Evolutionary conservation across 2,797 vertebrate genomes (phyloP).

Genomic region (Hemibagrus guttatus): DNA sequence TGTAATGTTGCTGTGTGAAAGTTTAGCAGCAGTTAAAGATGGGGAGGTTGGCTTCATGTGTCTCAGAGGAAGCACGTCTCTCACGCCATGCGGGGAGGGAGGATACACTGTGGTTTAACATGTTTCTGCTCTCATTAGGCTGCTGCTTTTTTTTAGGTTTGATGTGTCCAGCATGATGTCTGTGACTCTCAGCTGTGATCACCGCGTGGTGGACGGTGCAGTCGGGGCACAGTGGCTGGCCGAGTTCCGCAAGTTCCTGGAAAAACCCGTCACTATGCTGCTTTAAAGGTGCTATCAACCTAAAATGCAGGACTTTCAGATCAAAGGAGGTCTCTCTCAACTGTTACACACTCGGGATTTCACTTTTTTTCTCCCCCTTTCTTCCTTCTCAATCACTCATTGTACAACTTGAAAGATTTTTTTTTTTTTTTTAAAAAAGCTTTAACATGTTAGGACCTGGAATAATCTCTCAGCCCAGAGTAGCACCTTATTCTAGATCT

Average conservation of each 20-base stretch:
- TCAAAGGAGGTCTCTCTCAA: constrained; percentile 36
- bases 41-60: not conserved
- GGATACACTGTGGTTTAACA: not conserved
- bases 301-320: constrained; percentile 43
- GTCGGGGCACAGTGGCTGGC: constrained; percentile 97
- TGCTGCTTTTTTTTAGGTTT: constrained; percentile 74
- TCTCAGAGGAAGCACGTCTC: not conserved
- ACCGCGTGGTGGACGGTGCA: constrained; percentile 94
- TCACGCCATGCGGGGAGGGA: not conserved
- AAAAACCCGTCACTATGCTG: constrained; percentile 93
- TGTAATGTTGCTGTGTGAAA: not conserved
- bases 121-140: not conserved
- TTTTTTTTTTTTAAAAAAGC: not conserved
- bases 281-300: constrained; percentile 74
- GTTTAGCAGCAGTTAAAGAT: not conserved
- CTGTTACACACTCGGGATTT: constrained; percentile 34
- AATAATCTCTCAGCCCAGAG: constrained; percentile 32
- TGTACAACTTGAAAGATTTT: constrained; percentile 25
- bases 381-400: not conserved
- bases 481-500: constrained; percentile 27
- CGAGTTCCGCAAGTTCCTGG: constrained; percentile 93
- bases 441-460: constrained; percentile 29
- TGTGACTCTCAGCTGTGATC: constrained; percentile 96
- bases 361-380: not conserved
- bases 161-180: constrained; percentile 93